Conservation (phyloP, 1,140 invertebrate species). For the Phortica variegata region DNA sequence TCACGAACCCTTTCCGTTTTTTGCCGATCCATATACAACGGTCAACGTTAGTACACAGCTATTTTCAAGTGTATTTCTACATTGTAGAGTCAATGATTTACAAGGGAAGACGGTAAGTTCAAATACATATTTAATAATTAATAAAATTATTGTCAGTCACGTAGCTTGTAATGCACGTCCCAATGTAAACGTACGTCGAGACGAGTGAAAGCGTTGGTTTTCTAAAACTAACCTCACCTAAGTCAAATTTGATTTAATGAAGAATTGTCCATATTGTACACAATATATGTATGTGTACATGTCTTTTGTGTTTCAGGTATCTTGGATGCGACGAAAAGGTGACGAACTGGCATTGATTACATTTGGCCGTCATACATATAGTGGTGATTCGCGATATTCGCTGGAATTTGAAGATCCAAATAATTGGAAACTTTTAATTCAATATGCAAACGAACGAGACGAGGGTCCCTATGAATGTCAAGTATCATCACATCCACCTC, state of each 20-base stretch:
- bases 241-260: too few species aligned
- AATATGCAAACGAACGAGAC: slow-evolving; percentile 72
- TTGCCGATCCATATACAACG: slow-evolving; percentile 62
- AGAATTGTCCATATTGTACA: background rate
- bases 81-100: slow-evolving; percentile 72
- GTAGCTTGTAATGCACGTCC: too few species aligned
- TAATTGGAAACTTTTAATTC: slow-evolving; percentile 74
- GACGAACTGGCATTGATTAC: slow-evolving; percentile 75
- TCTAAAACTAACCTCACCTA: too few species aligned
- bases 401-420: slow-evolving; percentile 74
- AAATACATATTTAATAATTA: background rate
- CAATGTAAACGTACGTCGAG: too few species aligned
- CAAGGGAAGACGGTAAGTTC: slow-evolving; percentile 70
- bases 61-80: slow-evolving; percentile 66
- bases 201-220: too few species aligned
- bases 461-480: slow-evolving; percentile 78
- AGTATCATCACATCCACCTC: slow-evolving; percentile 74
- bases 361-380: slow-evolving; percentile 76
- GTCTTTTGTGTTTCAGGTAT: slow-evolving; percentile 61
- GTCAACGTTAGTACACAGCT: slow-evolving; percentile 70
- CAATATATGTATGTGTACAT: background rate
- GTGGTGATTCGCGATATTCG: slow-evolving; percentile 74
- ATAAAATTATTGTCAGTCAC: too few species aligned
- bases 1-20: slow-evolving; percentile 65
- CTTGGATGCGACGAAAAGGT: slow-evolving; percentile 73